These are phyloP conservation scores for Loxodonta africana DNA, from an alignment of 2,113 vertebrate species.

Conservation along the genomic window DNA sequence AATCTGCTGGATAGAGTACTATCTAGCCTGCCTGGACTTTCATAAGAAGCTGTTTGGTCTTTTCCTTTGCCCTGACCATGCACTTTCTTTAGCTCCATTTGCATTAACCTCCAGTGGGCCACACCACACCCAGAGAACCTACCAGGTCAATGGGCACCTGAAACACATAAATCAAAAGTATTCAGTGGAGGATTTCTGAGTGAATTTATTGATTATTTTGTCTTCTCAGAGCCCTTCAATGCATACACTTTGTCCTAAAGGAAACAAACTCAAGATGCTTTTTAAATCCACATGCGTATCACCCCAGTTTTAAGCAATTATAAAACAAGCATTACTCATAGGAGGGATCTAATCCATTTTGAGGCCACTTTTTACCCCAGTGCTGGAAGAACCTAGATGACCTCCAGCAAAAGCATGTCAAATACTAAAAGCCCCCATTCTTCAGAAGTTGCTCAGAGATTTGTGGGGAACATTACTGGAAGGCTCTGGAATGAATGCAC, in stretches of 20 bases:
- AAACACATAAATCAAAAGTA: fast-evolving
- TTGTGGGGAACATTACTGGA: constrained; percentile 25
- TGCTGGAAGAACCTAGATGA: not conserved
- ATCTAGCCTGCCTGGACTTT: not conserved
- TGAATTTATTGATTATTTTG: not conserved
- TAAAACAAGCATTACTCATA: not conserved
- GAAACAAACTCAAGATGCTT: not conserved
- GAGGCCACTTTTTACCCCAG: not conserved
- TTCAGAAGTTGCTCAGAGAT: not conserved
- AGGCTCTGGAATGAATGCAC: not conserved
- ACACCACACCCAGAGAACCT: not conserved
- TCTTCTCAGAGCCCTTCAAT: not conserved
- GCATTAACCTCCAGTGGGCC: not conserved
- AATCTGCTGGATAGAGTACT: not conserved
- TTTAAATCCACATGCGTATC: not conserved
- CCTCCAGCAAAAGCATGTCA: not conserved
- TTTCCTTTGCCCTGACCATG: not conserved
- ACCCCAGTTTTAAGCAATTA: not conserved
- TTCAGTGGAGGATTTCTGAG: not conserved
- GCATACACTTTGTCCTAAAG: not conserved
- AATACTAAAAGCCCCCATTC: not conserved
- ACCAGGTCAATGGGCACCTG: not conserved
- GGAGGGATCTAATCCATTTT: not conserved
- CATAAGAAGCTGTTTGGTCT: not conserved
- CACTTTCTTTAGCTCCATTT: not conserved